Evolutionary conservation across 1,140 invertebrate species (phyloP).

Genomic region (Musca domestica): DNA sequence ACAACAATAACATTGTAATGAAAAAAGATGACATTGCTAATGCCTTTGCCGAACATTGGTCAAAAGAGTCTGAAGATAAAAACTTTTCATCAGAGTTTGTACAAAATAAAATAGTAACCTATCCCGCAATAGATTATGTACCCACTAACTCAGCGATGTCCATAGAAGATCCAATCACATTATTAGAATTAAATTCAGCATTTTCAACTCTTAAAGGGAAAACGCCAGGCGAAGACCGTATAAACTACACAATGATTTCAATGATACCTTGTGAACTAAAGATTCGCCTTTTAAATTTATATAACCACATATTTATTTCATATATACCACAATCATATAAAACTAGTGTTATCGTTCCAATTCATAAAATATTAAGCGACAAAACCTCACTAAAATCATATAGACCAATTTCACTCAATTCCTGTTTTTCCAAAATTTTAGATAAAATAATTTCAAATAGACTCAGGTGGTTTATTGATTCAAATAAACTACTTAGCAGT

Average conservation of each 20-base stretch:
- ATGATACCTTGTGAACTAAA: too few relatives aligned
- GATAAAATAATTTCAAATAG: slow-evolving; percentile 25
- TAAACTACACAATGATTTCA: slow-evolving; percentile 26
- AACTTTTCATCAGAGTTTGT: background rate
- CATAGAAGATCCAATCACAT: background rate
- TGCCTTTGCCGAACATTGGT: slow-evolving; percentile 7
- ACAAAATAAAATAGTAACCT: background rate
- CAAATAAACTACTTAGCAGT: too few relatives aligned
- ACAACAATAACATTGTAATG: background rate
- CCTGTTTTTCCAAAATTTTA: slow-evolving; percentile 3
- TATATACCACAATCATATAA: too few relatives aligned
- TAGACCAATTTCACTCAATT: too few relatives aligned
- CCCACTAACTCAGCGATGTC: background rate
- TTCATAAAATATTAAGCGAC: too few relatives aligned
- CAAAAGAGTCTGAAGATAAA: background rate
- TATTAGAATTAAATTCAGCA: background rate
- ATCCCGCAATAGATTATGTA: too few relatives aligned
- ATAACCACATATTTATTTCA: too few relatives aligned
- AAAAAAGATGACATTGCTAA: slow-evolving; percentile 3
- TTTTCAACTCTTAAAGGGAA: background rate
- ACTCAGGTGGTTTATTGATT: slow-evolving; percentile 28
- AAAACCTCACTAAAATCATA: too few relatives aligned
- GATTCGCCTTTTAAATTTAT: too few relatives aligned
- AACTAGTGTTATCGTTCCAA: too few relatives aligned
- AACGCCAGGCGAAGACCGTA: background rate